These are phyloP conservation scores for Megaustenia siamemsis DNA, from an alignment of 2,888 invertebrate genomes.

Conservation along the genomic window DNA sequence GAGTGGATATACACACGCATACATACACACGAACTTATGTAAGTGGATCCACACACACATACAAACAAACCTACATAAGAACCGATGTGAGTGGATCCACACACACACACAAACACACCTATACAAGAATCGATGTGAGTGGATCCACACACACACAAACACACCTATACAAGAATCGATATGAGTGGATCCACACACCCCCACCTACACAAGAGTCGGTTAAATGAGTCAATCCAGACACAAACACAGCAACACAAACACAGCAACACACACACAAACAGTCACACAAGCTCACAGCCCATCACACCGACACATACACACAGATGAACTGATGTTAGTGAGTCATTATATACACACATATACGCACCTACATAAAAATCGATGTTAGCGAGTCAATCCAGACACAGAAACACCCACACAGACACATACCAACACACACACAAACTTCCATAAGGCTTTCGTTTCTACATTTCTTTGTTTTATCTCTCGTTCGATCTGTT, in stretches of 20 bases:
- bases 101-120: slow-evolving; percentile 42
- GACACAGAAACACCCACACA: neutral
- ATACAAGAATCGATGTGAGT: neutral
- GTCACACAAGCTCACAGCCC: too few species aligned
- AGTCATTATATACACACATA: neutral
- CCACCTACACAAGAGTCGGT: too few species aligned
- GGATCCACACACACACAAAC: too few species aligned
- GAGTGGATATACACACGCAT: slow-evolving; percentile 21
- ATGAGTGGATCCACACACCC: too few species aligned
- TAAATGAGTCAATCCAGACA: neutral
- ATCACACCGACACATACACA: neutral
- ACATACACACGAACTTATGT: slow-evolving; percentile 28
- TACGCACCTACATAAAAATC: slow-evolving; percentile 37
- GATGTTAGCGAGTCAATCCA: neutral
- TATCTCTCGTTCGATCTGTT: too few species aligned
- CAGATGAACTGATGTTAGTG: too few species aligned
- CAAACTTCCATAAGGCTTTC: too few species aligned
- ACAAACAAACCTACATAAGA: slow-evolving; percentile 5
- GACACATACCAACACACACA: too few species aligned
- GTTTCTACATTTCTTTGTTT: too few species aligned
- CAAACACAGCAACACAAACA: slow-evolving; percentile 9
- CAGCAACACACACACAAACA: too few species aligned
- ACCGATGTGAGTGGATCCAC: neutral
- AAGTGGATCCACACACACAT: slow-evolving; percentile 10
- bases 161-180: too few species aligned